Base-by-base conservation (phyloP, 2,888 invertebrate species). In the Acanthosepion esculentum region DNA sequence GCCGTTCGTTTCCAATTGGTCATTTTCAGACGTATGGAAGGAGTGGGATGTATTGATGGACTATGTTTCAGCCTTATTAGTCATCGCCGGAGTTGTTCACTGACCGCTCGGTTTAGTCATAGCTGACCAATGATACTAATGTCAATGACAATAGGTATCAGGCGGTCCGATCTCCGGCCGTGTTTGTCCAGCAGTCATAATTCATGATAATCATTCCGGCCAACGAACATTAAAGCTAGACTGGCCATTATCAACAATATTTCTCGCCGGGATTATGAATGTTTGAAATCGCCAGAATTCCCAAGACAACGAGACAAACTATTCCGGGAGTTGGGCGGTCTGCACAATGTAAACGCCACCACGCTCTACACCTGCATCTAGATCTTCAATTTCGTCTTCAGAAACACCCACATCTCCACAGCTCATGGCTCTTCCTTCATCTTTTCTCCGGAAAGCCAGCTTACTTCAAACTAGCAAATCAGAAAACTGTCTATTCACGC, bases 51-150 rank as follows among this genome's bases (percentile, higher is more conserved):
- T 18, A 78, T n/a, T n/a, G 78, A 33, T 78, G 10, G n/a, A 78
- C 78, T 78, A n/a, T 78, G 33, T 78, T 78, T 78, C 78, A n/a
- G 78, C 18, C 15, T 23, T n/a, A 78, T 78, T 78, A 78, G 78
- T 78, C 78, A 78, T 78, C n/a, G n/a, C n/a, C 15, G 5, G 10
- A 78, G 59, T 20, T 59, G 59, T 59, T 23, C 59, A 59, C 59
- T 59, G 78, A 33, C n/a, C 78, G 78, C n/a, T 78, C 78, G 78
- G 78, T 78, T 78, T 78, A 78, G 78, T 78, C 78, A 78, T 78
- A 78, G n/a, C 78, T 78, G 78, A 78, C 78, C 78, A 78, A 78
- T 78, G 78, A 78, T 78, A 78, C 78, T 78, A 78, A 78, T 78
- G 78, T 78, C 78, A 33, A 78, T 78, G 78, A 78, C 78, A 78